Evolutionary conservation across 1,140 invertebrate genomes (phyloP).

Genomic region (Pseudomyrmex gracilis): DNA sequence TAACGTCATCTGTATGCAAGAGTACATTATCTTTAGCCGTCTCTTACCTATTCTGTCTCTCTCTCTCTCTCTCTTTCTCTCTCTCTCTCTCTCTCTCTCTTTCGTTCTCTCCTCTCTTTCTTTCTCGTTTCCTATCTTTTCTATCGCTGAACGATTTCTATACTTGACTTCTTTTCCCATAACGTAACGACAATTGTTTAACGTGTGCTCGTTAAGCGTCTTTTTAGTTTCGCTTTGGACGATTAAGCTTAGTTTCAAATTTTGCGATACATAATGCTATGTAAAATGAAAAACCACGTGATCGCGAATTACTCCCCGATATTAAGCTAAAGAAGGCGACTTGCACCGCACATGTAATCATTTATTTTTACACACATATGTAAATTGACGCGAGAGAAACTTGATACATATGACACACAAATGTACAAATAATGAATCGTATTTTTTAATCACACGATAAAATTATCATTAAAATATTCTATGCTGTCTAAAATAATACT

Average conservation of each 20-base stretch:
- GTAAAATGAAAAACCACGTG: neutral
- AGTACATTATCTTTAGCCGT: slow-evolving; percentile 67
- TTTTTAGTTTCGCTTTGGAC: neutral
- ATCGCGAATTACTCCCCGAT: neutral
- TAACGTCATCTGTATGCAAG: slow-evolving; percentile 72
- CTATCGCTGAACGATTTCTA: slow-evolving; percentile 2
- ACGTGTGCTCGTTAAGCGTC: slow-evolving; percentile 11
- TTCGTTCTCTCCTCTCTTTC: too few relatives aligned
- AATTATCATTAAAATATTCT: neutral
- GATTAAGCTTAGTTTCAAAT: slow-evolving; percentile 4
- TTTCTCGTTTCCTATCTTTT: neutral
- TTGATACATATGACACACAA: neutral
- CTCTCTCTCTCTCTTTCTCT: neutral
- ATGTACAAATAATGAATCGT: neutral
- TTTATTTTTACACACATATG: too few relatives aligned
- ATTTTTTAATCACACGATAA: slow-evolving; percentile 3
- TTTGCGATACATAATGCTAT: neutral
- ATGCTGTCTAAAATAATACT: neutral
- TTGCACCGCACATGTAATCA: too few relatives aligned
- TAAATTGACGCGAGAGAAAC: too few relatives aligned
- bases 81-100: neutral
- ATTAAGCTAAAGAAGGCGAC: too few relatives aligned
- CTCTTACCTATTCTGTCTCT: neutral
- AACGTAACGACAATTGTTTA: slow-evolving; percentile 28
- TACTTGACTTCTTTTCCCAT: slow-evolving; percentile 33